phyloP scores from a whole-genome alignment of 2,797 vertebrate species.

The Mormyrops boulengeri region DNA sequence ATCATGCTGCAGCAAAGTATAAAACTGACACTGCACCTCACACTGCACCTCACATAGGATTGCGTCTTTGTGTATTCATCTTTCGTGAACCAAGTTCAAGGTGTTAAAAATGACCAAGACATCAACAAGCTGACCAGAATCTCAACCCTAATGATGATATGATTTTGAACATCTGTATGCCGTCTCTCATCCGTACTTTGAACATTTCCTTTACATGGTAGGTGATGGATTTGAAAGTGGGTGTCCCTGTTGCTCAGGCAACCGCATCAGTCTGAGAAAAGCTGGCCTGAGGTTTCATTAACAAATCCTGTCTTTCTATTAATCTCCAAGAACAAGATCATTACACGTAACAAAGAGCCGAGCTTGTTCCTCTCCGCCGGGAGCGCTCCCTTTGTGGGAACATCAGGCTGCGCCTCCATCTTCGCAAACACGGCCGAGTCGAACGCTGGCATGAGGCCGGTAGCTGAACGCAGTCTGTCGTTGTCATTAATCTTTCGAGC shows the following conservation, averaged over 20 bases:
- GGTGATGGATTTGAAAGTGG: neutral
- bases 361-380: neutral
- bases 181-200: neutral
- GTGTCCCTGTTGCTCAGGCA: neutral
- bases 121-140: neutral
- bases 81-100: neutral
- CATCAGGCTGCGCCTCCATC: neutral
- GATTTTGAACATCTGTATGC: neutral
- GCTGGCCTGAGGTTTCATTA: neutral
- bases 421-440: neutral
- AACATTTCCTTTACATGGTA: neutral
- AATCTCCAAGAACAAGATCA: slow-evolving; percentile 5
- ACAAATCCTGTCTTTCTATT: slow-evolving; percentile 13
- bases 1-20: neutral
- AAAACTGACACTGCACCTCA: neutral
- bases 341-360: slow-evolving; percentile 8
- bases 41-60: neutral
- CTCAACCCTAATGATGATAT: neutral
- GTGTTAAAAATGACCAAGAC: neutral
- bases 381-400: neutral
- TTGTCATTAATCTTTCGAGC: slow-evolving; percentile 9
- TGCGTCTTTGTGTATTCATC: neutral
- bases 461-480: neutral
- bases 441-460: neutral
- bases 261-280: neutral